A percentile compares a stretch with the other conserved stretches of the same genome.
These are phyloP conservation scores for Pogonophryne albipinna DNA, from an alignment of 2,797 vertebrate genomes.

Conservation along the genomic window DNA sequence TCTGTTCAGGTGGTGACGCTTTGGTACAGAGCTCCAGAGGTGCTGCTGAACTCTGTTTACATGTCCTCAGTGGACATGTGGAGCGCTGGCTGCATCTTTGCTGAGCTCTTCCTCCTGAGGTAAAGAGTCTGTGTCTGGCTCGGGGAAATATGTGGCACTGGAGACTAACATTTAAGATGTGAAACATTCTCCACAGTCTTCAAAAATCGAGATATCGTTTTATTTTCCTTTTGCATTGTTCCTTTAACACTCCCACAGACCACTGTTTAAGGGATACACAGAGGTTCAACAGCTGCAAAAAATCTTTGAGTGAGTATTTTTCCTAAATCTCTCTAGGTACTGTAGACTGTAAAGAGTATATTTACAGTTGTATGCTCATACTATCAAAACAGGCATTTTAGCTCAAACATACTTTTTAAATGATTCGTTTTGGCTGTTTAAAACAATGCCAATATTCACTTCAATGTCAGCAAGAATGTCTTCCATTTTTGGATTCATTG, in stretches of 20 bases:
- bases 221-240: background rate
- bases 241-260: slow-evolving; percentile 64
- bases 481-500: too few relatives aligned
- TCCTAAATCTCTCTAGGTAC: too few relatives aligned
- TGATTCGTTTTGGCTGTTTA: too few relatives aligned
- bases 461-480: too few relatives aligned
- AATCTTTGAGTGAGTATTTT: slow-evolving; percentile 84
- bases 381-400: too few relatives aligned
- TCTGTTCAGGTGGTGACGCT: slow-evolving; percentile 84
- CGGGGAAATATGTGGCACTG: background rate
- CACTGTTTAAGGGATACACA: slow-evolving; percentile 80
- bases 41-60: slow-evolving; percentile 84
- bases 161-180: background rate
- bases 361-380: too few relatives aligned
- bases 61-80: slow-evolving; percentile 86
- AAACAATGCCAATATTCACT: too few relatives aligned
- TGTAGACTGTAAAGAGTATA: too few relatives aligned
- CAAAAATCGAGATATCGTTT: background rate
- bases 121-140: slow-evolving; percentile 42
- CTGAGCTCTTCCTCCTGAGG: slow-evolving; percentile 85
- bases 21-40: slow-evolving; percentile 88
- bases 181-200: background rate
- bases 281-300: slow-evolving; percentile 85
- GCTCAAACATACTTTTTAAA: too few relatives aligned
- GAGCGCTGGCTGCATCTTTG: slow-evolving; percentile 87